Evolutionary conservation across 1,140 invertebrate genomes (phyloP), one percentile per base, ranked within the genome.

Genomic region (Agraylea sexmaculata): DNA sequence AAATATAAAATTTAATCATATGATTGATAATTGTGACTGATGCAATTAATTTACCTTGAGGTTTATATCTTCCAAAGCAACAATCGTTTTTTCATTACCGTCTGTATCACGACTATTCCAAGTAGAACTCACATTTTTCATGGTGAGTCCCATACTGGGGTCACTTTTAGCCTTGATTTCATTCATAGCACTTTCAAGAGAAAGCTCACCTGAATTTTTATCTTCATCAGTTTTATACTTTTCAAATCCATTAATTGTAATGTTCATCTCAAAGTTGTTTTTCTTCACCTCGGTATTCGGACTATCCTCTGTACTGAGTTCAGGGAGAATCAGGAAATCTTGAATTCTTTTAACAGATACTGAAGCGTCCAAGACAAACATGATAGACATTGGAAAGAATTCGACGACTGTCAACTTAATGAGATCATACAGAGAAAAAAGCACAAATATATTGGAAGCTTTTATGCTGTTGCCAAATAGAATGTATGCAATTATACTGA

Each of bases 401-500:
- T 82, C 75, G 0, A 81, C 80, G 60, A 86, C 73, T 0, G 77
- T 80, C 42, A 75, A 73, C 21, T 79, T 73, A 6, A 86, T 53
- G 49, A 78, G 75, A 42, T 78, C 78, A 45, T 81, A 85, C 49
- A 78, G 83, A 0, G 78, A 75, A 2, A 80, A 78, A 3, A 85
- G 65, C 2, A 83, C 78, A 53, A 82, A 84, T 0, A 83, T 77
- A 54, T 74, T 82, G 42, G 86, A 75, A 1, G 88, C 81, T 0
- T 74, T 82, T 2, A 87, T 61, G 25, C 74, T 59, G 42, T 74
- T 67, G 0, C 72, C 73, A 8, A 75, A 60, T 0, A 81, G 66
- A 4, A 88, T 72, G 50, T 80, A 88, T 0, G 78, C 71, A n/a
- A 89, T 59, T 16, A 92, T 75, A 1, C 78, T 82, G 0, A 86